phyloP scores from a whole-genome alignment of 2,888 invertebrate species.

The Acanthosepion esculentum region DNA sequence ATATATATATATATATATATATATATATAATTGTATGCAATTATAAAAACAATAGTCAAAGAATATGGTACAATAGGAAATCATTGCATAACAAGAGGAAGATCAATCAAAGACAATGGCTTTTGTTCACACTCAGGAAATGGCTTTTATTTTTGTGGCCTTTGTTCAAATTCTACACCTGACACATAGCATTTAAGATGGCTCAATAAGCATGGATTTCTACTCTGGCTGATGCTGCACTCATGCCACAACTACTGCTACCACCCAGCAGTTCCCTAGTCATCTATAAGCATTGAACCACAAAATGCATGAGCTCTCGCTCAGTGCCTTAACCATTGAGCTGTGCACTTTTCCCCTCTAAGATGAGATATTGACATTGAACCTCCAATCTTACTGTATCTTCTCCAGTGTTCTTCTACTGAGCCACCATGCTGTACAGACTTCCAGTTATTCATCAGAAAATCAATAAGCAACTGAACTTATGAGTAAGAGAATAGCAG shows the following conservation, averaged over 20 bases:
- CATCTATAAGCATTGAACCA: background rate
- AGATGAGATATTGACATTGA: background rate
- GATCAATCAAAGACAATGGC: background rate
- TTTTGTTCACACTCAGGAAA: background rate
- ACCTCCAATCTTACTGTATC: background rate
- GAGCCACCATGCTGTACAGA: background rate
- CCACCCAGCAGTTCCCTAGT: background rate
- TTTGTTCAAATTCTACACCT: background rate
- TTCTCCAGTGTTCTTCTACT: background rate
- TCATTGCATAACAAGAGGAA: background rate
- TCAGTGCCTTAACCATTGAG: background rate
- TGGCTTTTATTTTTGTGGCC: background rate
- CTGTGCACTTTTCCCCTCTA: background rate
- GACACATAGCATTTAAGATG: background rate
- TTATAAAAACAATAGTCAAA: background rate
- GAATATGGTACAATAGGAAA: background rate
- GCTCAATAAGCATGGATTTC: background rate
- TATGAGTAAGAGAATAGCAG: constrained; percentile 7
- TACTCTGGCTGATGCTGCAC: background rate
- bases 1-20: constrained; percentile 33
- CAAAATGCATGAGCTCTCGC: background rate
- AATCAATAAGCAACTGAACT: background rate
- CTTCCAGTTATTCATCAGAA: background rate
- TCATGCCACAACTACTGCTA: background rate
- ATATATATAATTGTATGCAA: background rate